Evolutionary conservation across 2,797 vertebrate species (phyloP), one percentile per base, ranked within the genome.

Genomic region (Lepilemur septentrionalis): DNA sequence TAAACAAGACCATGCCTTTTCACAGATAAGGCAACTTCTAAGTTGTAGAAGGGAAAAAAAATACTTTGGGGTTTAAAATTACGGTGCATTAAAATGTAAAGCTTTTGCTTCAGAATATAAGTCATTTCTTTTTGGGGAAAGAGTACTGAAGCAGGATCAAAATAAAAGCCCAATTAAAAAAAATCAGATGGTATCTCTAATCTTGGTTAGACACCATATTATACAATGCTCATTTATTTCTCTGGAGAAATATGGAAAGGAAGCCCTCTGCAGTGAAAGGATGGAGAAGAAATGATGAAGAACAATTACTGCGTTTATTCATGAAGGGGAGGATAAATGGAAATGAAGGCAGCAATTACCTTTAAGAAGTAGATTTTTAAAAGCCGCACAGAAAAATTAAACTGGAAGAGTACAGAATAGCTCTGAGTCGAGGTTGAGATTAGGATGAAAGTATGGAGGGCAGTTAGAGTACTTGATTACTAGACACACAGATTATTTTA

Each of bases 351-450:
- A 10, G 43, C 18, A 55, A 81, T 2, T 73, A 52, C 48, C 75
- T 38, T 78, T 70, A 79, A 97, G 48, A 95, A 95, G 83, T 8
- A 5, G 59, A 65, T 41, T 75, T 80, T 83, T 28, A 65, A 70
- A 91, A 89, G 43, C 5, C 48, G 63, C 8, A n/a, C 50, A 94
- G 84, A 73, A 94, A 90, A 92, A 82, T 61, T 75, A 67, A 96
- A 79, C 32, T 5, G 50, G 48, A 78, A 63, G 22, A 14, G 30
- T 17, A 46, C 25, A 83, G 67, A 76, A 59, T 25, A 80, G 61
- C 11, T 84, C 65, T 61, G 11, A 48, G 48, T 10, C 48, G 23
- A 61, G 52, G 20, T 65, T 88, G 59, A 46, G 22, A 30, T 15
- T 17, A 72, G 72, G 41, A 90, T 59, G 73, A 94, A 86, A 85